A percentile compares a stretch with the other conserved stretches of the same genome.
phyloP scores from a whole-genome alignment of 1,140 invertebrate species.

The Aporrectodea caliginosa region DNA sequence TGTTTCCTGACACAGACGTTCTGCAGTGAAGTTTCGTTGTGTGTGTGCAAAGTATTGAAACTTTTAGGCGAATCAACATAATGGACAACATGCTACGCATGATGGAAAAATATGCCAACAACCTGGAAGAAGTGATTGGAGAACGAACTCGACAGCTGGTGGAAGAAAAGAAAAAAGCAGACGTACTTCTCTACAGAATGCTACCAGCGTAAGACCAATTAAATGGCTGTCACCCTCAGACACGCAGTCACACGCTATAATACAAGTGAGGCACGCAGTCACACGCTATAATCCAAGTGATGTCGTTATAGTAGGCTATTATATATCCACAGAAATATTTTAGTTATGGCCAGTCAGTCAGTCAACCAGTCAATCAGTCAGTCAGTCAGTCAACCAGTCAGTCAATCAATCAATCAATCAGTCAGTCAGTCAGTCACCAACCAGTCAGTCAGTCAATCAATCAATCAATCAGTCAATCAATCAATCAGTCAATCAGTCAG shows the following conservation, averaged over 20 bases:
- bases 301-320: neutral
- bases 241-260: neutral
- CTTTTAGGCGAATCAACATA: constrained; percentile 68
- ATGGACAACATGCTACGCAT: constrained; percentile 91
- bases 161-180: constrained; percentile 85
- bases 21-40: too few species aligned
- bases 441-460: too few species aligned
- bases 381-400: too few species aligned
- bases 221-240: neutral
- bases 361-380: too few species aligned
- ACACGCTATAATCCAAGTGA: neutral
- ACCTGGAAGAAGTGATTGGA: constrained; percentile 79
- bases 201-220: constrained; percentile 67
- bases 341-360: too few species aligned
- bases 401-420: too few species aligned
- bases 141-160: constrained; percentile 81
- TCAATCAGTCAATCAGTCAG: too few species aligned
- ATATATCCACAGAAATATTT: too few species aligned
- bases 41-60: too few species aligned
- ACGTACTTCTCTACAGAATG: constrained; percentile 81
- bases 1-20: too few species aligned
- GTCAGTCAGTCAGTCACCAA: too few species aligned
- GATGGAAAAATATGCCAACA: constrained; percentile 87
- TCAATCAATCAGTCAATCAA: too few species aligned
- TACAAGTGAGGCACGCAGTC: neutral